Evolutionary conservation across 2,113 vertebrate species (phyloP), one percentile per base, ranked within the genome.

Genomic region (Crocuta crocuta): DNA sequence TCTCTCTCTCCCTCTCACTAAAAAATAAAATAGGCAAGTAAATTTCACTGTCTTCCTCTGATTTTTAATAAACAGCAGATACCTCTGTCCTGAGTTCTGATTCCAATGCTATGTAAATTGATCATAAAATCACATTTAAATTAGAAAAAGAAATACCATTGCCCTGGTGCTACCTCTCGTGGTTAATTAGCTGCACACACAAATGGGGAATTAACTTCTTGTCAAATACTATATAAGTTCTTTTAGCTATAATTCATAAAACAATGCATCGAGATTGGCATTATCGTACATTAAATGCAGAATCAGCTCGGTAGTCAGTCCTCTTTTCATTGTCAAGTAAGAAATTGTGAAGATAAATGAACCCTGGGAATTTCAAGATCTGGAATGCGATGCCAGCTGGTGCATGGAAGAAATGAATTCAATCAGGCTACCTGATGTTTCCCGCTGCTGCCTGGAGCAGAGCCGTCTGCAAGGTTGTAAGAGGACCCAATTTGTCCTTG

Each of bases 281-380:
- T 95, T 94, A 94, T 93, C 26, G 24, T 84, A 92, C 16, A 15
- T 90, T 92, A 97, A 97, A 95, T 94, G 86, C 85, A 96, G 58
- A 96, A 96, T 95, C 91, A 92, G 82, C 79, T 94, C 91, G 39
- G 85, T 35, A 35, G 35, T 35, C 66, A 89, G 79, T 89, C 79
- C 65, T 94, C 88, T 94, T 91, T 92, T 83, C 94, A 79, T 78
- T 97, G 97, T 96, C 96, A 98, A 95, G 68, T 79, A 66, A 98
- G 78, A 98, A 97, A 96, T 16, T 88, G 79, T 53, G 50, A 97
- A 97, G 96, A 97, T 94, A 95, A 97, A 98, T 95, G 96, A 97
- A 96, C 50, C 73, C 79, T 80, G 82, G 82, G 81, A 97, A 96
- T 97, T 93, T 95, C 55, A 93, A 97, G 91, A 94, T 91, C 93